Conservation (phyloP, 2,888 invertebrate species). For the Penaeus monodon region DNA sequence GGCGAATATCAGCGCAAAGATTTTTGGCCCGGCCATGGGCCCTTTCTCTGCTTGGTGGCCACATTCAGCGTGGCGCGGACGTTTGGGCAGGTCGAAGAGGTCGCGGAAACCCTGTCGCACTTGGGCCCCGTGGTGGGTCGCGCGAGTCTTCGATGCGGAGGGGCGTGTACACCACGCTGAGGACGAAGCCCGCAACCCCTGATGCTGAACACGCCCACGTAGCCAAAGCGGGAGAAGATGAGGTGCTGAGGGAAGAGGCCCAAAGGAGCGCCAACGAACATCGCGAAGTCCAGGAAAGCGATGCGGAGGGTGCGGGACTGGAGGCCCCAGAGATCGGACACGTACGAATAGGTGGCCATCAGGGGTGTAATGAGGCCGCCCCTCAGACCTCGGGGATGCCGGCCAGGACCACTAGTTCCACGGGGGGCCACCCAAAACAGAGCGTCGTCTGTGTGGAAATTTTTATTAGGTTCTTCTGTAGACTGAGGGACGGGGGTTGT, state of each 20-base stretch:
- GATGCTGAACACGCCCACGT: slow-evolving; percentile 33
- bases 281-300: not conserved
- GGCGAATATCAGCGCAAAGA: slow-evolving; percentile 10
- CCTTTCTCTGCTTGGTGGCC: slow-evolving; percentile 1
- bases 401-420: not conserved
- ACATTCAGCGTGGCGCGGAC: not conserved
- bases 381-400: not conserved
- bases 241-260: slow-evolving; percentile 18
- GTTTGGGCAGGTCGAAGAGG: slow-evolving; percentile 22
- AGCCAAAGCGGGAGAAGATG: slow-evolving; percentile 15
- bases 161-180: slow-evolving; percentile 13
- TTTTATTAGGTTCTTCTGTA: no score
- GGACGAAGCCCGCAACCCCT: not conserved
- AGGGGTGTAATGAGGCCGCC: not conserved
- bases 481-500: no score
- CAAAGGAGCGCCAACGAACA: not conserved
- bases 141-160: slow-evolving; percentile 20
- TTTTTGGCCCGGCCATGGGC: not conserved
- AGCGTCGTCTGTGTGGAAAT: not conserved
- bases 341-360: not conserved
- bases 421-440: not conserved
- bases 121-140: not conserved
- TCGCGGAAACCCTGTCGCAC: not conserved
- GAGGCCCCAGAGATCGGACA: not conserved
- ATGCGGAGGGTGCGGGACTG: slow-evolving; percentile 7